A percentile compares a stretch with the other conserved stretches of the same genome.
Conservation (phyloP, 2,888 invertebrate species). For the Chouioia cunea region DNA sequence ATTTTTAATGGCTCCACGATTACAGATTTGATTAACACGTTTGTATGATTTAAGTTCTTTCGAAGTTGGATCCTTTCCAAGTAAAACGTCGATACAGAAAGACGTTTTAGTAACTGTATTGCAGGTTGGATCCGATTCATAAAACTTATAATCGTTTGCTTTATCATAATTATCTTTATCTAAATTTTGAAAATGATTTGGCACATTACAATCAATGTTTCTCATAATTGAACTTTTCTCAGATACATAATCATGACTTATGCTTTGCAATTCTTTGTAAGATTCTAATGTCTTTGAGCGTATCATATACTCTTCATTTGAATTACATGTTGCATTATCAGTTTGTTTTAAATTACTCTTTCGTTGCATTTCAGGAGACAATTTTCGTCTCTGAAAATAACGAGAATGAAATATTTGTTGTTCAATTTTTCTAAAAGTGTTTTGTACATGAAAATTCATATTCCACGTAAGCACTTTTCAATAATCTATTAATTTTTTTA, state of each 20-base stretch:
- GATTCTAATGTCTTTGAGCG: conserved; percentile 45
- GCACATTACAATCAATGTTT: not conserved
- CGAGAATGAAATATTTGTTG: too few species aligned
- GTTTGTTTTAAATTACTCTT: too few species aligned
- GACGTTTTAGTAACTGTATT: conserved; percentile 74
- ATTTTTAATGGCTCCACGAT: conserved; percentile 12
- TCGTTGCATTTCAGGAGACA: too few species aligned
- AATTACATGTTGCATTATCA: conserved; percentile 53
- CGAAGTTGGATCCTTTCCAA: conserved; percentile 74
- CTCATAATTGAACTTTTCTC: conserved; percentile 3
- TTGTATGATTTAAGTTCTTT: conserved; percentile 43
- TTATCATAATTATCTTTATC: not conserved
- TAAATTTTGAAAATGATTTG: not conserved
- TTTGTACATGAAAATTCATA: too few species aligned
- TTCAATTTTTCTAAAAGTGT: too few species aligned
- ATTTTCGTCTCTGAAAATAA: too few species aligned
- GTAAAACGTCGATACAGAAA: conserved; percentile 90
- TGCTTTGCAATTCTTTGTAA: too few species aligned
- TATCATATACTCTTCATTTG: conserved; percentile 57
- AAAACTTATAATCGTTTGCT: not conserved
- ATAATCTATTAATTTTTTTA: conserved; percentile 50
- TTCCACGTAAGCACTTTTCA: conserved; percentile 51
- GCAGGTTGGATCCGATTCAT: conserved; percentile 42
- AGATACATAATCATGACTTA: conserved; percentile 1
- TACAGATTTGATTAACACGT: conserved; percentile 21